A percentile compares a stretch with the other conserved stretches of the same genome.
phyloP scores from a whole-genome alignment of 2,888 invertebrate genomes.

The Pandemis cinnamomeana region DNA sequence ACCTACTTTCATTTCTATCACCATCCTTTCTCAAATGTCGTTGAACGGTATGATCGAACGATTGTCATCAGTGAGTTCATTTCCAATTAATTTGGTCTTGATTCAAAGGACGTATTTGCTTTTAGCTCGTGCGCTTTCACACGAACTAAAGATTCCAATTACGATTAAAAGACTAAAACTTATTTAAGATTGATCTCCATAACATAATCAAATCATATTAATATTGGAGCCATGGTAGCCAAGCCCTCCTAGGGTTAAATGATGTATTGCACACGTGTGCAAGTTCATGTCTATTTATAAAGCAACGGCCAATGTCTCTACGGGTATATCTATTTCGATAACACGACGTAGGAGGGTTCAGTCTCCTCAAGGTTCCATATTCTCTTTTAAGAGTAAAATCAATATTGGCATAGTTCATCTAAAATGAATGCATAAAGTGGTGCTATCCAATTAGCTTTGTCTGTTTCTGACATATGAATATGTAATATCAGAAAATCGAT shows the following conservation, averaged over 20 bases:
- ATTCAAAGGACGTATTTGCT: too few species aligned
- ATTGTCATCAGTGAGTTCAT: too few species aligned
- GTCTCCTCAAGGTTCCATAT: neutral
- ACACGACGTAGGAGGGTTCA: slow-evolving; percentile 41
- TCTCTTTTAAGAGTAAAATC: neutral
- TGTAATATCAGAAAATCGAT: too few species aligned
- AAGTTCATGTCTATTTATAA: slow-evolving; percentile 39
- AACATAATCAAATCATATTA: neutral
- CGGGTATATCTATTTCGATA: slow-evolving; percentile 41
- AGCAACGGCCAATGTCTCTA: slow-evolving; percentile 43
- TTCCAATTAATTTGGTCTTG: too few species aligned
- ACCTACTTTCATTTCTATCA: neutral
- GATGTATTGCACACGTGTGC: slow-evolving; percentile 40
- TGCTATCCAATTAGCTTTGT: too few species aligned
- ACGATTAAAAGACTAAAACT: too few species aligned
- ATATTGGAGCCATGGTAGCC: slow-evolving; percentile 15
- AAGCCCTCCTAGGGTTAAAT: slow-evolving; percentile 36
- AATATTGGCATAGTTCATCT: too few species aligned
- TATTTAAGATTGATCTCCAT: neutral
- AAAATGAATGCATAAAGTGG: too few species aligned
- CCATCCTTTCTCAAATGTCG: neutral
- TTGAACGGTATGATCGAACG: too few species aligned
- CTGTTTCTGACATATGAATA: too few species aligned
- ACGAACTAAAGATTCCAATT: too few species aligned
- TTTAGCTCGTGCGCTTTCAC: too few species aligned